Conservation (phyloP, 1,140 invertebrate genomes). For the Anastrepha ludens region DNA sequence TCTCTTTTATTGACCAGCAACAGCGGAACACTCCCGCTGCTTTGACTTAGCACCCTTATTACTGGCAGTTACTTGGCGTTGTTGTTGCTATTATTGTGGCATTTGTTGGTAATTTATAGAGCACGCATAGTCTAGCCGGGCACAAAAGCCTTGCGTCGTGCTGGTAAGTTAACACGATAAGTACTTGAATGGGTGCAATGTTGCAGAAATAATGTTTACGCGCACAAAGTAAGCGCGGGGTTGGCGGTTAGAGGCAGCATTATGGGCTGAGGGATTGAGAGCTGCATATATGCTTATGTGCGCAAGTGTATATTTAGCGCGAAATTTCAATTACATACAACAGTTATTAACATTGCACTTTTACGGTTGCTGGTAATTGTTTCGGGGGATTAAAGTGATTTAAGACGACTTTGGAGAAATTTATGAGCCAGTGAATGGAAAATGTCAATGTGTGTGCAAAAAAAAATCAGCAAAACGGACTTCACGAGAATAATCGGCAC, state of each 20-base stretch:
- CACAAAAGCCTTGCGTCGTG: slow-evolving; percentile 50
- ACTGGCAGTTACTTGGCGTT: not conserved
- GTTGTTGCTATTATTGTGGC: slow-evolving; percentile 35
- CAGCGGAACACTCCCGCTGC: slow-evolving; percentile 22
- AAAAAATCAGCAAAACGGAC: not conserved
- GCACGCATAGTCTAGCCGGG: slow-evolving; percentile 4
- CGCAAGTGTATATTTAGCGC: not conserved
- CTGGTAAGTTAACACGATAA: slow-evolving; percentile 60
- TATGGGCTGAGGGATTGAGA: too few species aligned
- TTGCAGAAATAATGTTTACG: slow-evolving; percentile 57
- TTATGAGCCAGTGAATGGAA: not conserved
- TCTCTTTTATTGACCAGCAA: slow-evolving; percentile 27
- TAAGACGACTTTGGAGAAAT: not conserved
- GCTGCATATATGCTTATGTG: not conserved
- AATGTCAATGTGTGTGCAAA: not conserved
- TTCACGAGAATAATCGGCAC: too few species aligned
- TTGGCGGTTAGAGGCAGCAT: too few species aligned
- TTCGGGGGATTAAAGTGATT: slow-evolving; percentile 45
- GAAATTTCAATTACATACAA: slow-evolving; percentile 52
- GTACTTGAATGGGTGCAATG: slow-evolving; percentile 58
- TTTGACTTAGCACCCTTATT: slow-evolving; percentile 42
- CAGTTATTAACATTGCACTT: slow-evolving; percentile 41
- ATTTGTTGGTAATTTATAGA: slow-evolving; percentile 51
- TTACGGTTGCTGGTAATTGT: slow-evolving; percentile 44
- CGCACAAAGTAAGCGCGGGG: not conserved